Conservation (phyloP, 2,797 vertebrate genomes). For the Dicrostonyx torquatus region DNA sequence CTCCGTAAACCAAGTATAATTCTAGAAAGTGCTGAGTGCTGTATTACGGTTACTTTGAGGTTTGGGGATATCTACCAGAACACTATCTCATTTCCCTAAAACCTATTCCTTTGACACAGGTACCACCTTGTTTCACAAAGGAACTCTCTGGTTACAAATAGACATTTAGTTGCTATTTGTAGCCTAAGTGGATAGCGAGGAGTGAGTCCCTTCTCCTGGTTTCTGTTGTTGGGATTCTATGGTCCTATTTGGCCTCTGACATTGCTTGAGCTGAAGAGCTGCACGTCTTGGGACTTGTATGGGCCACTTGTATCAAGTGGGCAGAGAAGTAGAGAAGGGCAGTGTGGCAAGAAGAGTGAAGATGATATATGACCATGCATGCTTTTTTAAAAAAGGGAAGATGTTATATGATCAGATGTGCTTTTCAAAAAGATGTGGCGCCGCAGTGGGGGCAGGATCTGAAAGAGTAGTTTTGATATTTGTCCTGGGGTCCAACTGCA, state of each 20-base stretch:
- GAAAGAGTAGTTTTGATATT: neutral
- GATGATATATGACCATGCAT: neutral
- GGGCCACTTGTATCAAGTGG: neutral
- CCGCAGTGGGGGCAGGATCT: neutral
- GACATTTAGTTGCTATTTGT: neutral
- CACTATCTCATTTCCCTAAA: neutral
- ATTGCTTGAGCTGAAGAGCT: neutral
- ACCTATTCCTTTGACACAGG: neutral
- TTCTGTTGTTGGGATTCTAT: constrained; percentile 13
- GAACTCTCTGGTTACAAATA: neutral
- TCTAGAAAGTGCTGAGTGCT: neutral
- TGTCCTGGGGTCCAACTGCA: neutral
- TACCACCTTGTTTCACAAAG: neutral
- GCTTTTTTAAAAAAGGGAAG: neutral
- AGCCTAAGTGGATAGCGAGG: neutral
- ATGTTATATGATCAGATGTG: neutral
- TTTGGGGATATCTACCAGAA: neutral
- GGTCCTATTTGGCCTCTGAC: neutral
- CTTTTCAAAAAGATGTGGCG: neutral
- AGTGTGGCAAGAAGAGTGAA: neutral
- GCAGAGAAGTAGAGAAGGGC: neutral
- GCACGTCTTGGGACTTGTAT: neutral
- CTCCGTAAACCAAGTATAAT: neutral
- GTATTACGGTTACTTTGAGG: neutral
- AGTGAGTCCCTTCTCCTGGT: neutral